Evolutionary conservation across 2,888 invertebrate species (phyloP).

Genomic region (Ophioninae sp.): DNA sequence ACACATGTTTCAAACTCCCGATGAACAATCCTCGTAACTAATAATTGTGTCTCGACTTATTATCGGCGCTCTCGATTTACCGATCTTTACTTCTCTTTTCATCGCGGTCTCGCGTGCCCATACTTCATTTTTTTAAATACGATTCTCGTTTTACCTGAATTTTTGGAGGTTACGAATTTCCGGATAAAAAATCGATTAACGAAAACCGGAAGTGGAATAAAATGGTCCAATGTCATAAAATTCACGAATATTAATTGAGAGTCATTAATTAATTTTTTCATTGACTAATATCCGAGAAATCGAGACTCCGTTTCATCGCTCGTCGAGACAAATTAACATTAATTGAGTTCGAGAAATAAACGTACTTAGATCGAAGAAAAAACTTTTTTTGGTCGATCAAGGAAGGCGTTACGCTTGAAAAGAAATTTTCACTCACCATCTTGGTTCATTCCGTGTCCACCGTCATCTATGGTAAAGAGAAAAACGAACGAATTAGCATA

Average conservation of each 20-base stretch:
- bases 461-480: slow-evolving; percentile 74
- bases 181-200: no score
- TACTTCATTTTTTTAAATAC: not conserved
- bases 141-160: slow-evolving; percentile 2
- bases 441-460: slow-evolving; percentile 79
- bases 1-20: slow-evolving; percentile 37
- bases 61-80: slow-evolving; percentile 45
- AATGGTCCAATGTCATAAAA: no score
- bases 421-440: slow-evolving; percentile 75
- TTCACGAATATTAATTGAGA: no score
- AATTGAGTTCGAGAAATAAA: not conserved
- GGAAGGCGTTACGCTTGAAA: not conserved
- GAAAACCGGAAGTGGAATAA: no score
- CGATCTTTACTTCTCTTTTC: not conserved
- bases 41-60: slow-evolving; percentile 41
- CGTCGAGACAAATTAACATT: no score
- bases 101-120: slow-evolving; percentile 9
- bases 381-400: not conserved
- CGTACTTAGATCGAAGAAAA: no score
- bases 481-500: slow-evolving; percentile 55
- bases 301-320: no score
- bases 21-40: slow-evolving; percentile 54
- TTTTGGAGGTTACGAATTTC: no score
- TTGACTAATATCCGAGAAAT: no score
- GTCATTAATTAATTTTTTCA: no score